Evolutionary conservation across 30 jellyfish, hydroid and myxozoan species (phyloP).

Genomic region (Cassiopea xamachana): DNA sequence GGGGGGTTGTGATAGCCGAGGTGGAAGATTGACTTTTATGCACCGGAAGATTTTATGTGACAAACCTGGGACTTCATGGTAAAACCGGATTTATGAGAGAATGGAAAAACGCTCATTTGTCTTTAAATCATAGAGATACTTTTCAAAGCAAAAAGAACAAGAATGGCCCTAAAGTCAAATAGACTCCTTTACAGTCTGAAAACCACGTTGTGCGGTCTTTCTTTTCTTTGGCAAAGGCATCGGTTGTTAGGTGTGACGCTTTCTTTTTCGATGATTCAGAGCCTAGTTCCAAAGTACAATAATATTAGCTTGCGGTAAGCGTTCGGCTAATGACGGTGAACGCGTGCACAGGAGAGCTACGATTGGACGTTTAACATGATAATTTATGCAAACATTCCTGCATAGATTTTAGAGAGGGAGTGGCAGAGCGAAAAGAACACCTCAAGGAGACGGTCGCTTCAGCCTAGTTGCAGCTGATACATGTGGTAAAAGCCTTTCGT

Average conservation of each 20-base stretch:
- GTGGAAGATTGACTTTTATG: too few species aligned
- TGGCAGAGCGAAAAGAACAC: slow-evolving; percentile 5
- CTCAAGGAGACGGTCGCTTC: not conserved
- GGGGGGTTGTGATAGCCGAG: too few species aligned
- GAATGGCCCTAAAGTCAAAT: too few species aligned
- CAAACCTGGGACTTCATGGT: too few species aligned
- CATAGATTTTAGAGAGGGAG: slow-evolving; percentile 49
- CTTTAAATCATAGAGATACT: too few species aligned
- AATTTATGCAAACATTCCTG: slow-evolving; percentile 21
- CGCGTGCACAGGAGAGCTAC: not conserved
- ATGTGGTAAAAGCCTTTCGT: not conserved
- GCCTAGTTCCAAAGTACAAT: not conserved
- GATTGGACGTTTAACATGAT: slow-evolving; percentile 19
- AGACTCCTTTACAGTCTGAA: too few species aligned
- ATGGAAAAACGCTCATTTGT: too few species aligned
- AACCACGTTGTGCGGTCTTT: too few species aligned
- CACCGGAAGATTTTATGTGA: too few species aligned
- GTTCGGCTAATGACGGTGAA: not conserved
- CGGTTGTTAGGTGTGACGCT: not conserved
- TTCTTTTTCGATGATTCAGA: not conserved
- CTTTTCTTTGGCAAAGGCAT: not conserved
- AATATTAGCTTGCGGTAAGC: not conserved
- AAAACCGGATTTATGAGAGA: too few species aligned
- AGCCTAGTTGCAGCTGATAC: not conserved
- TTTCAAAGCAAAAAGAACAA: too few species aligned